A percentile compares a stretch with the other conserved stretches of the same genome.
Conservation (phyloP, 2,888 invertebrate genomes). For the Ormyrus pomaceus region DNA sequence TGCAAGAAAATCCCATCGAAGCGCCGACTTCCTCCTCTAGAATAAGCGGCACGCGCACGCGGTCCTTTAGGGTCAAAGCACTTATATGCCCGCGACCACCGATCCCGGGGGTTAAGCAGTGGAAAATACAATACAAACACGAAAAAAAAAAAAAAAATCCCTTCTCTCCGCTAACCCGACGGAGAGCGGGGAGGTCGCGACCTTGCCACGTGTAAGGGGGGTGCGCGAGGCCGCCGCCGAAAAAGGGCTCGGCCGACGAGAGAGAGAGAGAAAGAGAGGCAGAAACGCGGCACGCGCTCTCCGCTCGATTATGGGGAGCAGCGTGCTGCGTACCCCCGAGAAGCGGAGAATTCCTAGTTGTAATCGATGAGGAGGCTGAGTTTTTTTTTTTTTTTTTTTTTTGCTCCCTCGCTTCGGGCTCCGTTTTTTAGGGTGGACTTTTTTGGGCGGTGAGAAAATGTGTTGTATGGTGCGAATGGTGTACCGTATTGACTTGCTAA, state of each 20-base stretch:
- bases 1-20: too few relatives aligned
- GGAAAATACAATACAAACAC: conserved; percentile 31
- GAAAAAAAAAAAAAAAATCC: not conserved
- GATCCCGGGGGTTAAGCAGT: conserved; percentile 23
- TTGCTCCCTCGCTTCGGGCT: too few relatives aligned
- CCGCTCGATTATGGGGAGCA: conserved; percentile 20
- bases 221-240: conserved; percentile 6
- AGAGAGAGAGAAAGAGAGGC: not conserved
- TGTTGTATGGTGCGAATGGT: too few relatives aligned
- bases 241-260: conserved; percentile 35
- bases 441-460: too few relatives aligned
- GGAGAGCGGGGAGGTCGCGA: conserved; percentile 63
- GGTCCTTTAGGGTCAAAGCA: too few relatives aligned
- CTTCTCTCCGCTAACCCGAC: conserved; percentile 13
- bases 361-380: conserved; percentile 24
- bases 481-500: too few relatives aligned
- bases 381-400: too few relatives aligned
- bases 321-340: not conserved
- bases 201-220: conserved; percentile 68
- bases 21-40: too few relatives aligned
- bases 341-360: conserved; percentile 2
- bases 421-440: too few relatives aligned
- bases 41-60: too few relatives aligned
- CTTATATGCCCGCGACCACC: not conserved
- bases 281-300: not conserved